Percentiles rank a stretch among this genome's conserved stretches.
Evolutionary conservation across 2,888 invertebrate genomes (phyloP).

Genomic region (Autographa gamma): DNA sequence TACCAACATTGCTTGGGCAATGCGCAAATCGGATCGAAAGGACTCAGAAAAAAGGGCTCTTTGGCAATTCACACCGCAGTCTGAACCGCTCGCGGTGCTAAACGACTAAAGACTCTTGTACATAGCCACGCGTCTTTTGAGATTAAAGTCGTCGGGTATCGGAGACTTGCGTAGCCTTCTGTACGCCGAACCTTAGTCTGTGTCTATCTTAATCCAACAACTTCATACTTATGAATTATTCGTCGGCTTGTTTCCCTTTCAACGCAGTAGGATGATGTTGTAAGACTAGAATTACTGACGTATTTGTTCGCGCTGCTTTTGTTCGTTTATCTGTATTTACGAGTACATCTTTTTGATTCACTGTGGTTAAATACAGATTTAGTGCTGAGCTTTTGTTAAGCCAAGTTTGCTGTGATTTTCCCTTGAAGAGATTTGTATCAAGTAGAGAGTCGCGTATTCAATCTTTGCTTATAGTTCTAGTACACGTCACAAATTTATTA

Average conservation of each 20-base stretch:
- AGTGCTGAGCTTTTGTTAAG: neutral
- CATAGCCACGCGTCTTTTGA: no score
- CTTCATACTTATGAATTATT: slow-evolving; percentile 55
- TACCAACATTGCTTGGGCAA: no score
- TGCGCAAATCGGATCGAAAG: no score
- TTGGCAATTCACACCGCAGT: no score
- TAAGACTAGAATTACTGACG: slow-evolving; percentile 7
- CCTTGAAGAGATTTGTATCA: neutral
- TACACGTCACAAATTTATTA: neutral
- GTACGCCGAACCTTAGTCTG: slow-evolving; percentile 26
- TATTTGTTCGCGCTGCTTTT: neutral
- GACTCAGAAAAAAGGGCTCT: no score
- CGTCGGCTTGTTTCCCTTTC: slow-evolving; percentile 36
- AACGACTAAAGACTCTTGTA: no score
- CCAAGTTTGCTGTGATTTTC: neutral
- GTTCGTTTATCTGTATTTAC: neutral
- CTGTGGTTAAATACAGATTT: neutral
- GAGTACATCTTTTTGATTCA: neutral
- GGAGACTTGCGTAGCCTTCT: no score
- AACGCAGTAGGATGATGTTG: neutral
- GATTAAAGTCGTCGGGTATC: no score
- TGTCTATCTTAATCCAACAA: slow-evolving; percentile 59
- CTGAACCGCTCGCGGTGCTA: no score
- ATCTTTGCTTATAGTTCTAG: no score
- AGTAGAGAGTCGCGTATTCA: no score